Evolutionary conservation across 1,140 invertebrate genomes (phyloP), one percentile per base, ranked within the genome.

Genomic region (Globodera rostochiensis): DNA sequence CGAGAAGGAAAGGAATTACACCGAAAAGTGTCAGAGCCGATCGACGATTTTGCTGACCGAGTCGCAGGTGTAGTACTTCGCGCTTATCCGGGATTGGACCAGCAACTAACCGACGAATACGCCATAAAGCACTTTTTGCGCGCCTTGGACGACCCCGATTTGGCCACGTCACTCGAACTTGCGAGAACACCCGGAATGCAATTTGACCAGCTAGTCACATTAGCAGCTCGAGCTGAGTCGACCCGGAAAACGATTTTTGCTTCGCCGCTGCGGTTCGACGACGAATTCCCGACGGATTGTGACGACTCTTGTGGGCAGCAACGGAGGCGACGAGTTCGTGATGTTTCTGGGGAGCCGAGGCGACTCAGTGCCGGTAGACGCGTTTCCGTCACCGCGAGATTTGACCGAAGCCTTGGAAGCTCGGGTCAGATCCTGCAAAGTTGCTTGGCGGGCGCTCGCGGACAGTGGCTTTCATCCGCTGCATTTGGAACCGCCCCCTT

Each of bases 11-110:
- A n/a, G n/a, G n/a, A n/a, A n/a, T 36, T 73, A 0, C n/a, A 73
- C 1, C n/a, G 73, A 49, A 47, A 53, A n/a, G 1, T 0, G 11
- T n/a, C n/a, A n/a, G 73, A 73, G 36, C n/a, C 47, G 19, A 73
- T 73, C n/a, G 73, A 73, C n/a, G n/a, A 73, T 21, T 25, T 73
- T n/a, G 21, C 73, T 7, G 73, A 73, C 7, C 73, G 73, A n/a
- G 73, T 73, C 6, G n/a, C 47, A 21, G 73, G 73, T 6, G 9
- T 73, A 6, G 73, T 73, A 6, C 3, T 21, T 21, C 73, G 73
- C 11, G 73, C 73, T 9, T 73, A 73, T 25, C 73, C 73, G 5
- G 73, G 73, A 6, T 11, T 73, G 36, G 36, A 73, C 25, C 73
- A 73, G 53, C 53, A 8, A 21, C n/a, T 73, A 6, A 73, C 53